A percentile compares a stretch with the other conserved stretches of the same genome.
Conservation (phyloP, 1,140 invertebrate species). For the Rhysida immarginata region DNA sequence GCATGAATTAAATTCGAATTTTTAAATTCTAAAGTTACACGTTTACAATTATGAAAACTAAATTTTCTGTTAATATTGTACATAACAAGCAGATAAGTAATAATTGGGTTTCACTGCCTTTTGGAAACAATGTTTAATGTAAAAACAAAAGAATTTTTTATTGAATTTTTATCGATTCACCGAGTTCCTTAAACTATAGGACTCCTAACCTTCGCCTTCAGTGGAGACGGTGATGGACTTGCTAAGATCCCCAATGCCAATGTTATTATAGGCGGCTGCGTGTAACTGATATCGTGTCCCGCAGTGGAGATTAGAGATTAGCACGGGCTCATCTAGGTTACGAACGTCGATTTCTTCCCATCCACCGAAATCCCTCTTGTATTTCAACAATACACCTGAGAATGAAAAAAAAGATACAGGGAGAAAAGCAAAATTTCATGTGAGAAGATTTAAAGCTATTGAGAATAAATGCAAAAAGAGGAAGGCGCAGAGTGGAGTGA, state of each 20-base stretch:
- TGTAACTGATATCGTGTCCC: constrained; percentile 82
- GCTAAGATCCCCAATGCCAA: constrained; percentile 32
- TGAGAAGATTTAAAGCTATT: too few relatives aligned
- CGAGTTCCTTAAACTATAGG: not conserved
- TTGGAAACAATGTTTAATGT: not conserved
- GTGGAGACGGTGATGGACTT: constrained; percentile 36
- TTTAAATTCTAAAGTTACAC: too few relatives aligned
- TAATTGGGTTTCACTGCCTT: not conserved
- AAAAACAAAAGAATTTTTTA: not conserved
- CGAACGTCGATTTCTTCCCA: constrained; percentile 43
- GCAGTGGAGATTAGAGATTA: constrained; percentile 20
- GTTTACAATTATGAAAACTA: too few relatives aligned
- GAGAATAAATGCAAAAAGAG: too few relatives aligned
- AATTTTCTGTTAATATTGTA: not conserved
- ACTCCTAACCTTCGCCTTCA: constrained; percentile 39
- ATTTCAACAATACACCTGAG: constrained; percentile 77
- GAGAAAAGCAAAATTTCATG: too few relatives aligned
- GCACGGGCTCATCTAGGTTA: constrained; percentile 40
- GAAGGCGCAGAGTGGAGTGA: too few relatives aligned
- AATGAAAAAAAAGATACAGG: too few relatives aligned
- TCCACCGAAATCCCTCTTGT: constrained; percentile 81
- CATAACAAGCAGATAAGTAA: not conserved
- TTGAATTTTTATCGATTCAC: not conserved
- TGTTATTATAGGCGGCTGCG: constrained; percentile 42
- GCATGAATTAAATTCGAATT: too few relatives aligned